phyloP scores from a whole-genome alignment of 2,888 invertebrate genomes.

The Malachius bipustulatus region DNA sequence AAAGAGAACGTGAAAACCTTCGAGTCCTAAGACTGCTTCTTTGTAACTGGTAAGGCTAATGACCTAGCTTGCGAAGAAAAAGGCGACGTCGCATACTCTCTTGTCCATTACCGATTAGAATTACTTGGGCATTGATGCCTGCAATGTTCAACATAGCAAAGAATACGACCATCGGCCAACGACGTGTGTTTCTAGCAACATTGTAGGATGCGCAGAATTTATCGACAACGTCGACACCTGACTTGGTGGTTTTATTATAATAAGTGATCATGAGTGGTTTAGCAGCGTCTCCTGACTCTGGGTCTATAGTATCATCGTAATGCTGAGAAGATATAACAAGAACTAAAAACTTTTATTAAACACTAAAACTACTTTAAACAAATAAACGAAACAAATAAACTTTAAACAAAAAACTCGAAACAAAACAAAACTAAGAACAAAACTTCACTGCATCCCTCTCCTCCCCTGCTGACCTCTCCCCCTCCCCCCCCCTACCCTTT shows the following conservation, averaged over 20 bases:
- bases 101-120: constrained; percentile 8
- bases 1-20: constrained; percentile 5
- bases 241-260: constrained; percentile 23
- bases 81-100: constrained; percentile 5
- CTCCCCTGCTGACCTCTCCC: too few species aligned
- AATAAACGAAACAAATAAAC: too few species aligned
- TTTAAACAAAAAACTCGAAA: too few species aligned
- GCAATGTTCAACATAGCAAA: constrained; percentile 20
- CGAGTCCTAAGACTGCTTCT: constrained; percentile 5
- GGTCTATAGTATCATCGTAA: constrained; percentile 7
- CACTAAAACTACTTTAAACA: too few species aligned
- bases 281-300: constrained; percentile 10
- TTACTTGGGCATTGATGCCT: constrained; percentile 19
- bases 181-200: constrained; percentile 20
- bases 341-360: too few species aligned
- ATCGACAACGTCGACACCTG: constrained; percentile 25
- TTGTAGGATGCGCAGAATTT: constrained; percentile 25
- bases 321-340: not conserved
- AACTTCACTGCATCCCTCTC: too few species aligned
- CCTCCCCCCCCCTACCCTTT: too few species aligned
- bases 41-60: constrained; percentile 11
- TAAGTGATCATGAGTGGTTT: constrained; percentile 21
- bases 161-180: constrained; percentile 25
- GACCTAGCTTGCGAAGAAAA: constrained; percentile 11
- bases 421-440: too few species aligned